phyloP scores from a whole-genome alignment of 2,888 invertebrate genomes.

The Candidula unifasciata region DNA sequence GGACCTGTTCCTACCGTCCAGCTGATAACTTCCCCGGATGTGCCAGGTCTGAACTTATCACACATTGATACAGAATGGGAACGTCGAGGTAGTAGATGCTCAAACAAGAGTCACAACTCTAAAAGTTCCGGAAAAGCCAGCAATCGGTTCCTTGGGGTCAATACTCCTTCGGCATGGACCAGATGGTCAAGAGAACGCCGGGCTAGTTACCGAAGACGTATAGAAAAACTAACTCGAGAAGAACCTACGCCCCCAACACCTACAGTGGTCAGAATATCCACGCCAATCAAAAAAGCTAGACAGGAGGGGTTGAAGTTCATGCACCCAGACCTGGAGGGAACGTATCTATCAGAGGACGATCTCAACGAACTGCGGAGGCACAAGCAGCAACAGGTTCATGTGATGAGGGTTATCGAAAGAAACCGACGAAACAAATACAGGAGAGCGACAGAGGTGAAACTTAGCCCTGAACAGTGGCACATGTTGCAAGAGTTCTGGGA shows the following conservation, averaged over 20 bases:
- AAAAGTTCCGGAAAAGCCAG: slow-evolving; percentile 65
- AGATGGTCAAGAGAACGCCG: slow-evolving; percentile 71
- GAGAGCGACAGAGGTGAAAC: slow-evolving; percentile 59
- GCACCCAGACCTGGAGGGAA: slow-evolving; percentile 69
- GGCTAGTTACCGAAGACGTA: slow-evolving; percentile 69
- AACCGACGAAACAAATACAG: slow-evolving; percentile 60
- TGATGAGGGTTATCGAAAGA: slow-evolving; percentile 70
- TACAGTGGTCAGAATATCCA: slow-evolving; percentile 70
- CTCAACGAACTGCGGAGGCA: slow-evolving; percentile 69
- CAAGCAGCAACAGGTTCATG: slow-evolving; percentile 67
- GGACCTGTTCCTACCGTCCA: slow-evolving; percentile 45
- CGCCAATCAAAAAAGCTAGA: slow-evolving; percentile 76
- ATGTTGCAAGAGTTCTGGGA: slow-evolving; percentile 74
- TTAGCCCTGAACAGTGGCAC: slow-evolving; percentile 72
- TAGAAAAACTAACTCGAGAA: slow-evolving; percentile 69
- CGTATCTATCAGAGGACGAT: slow-evolving; percentile 71
- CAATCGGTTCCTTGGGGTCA: slow-evolving; percentile 60
- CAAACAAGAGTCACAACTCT: slow-evolving; percentile 55
- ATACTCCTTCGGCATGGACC: slow-evolving; percentile 67
- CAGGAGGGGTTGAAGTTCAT: slow-evolving; percentile 73
- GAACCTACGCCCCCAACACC: slow-evolving; percentile 60
- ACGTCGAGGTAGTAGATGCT: slow-evolving; percentile 54
- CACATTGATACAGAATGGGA: slow-evolving; percentile 65
- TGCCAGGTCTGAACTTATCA: slow-evolving; percentile 60
- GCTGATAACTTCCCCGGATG: slow-evolving; percentile 38